These are phyloP conservation scores for Rousettus madagascariensis DNA, from an alignment of 2,797 vertebrate species.

Conservation along the genomic window DNA sequence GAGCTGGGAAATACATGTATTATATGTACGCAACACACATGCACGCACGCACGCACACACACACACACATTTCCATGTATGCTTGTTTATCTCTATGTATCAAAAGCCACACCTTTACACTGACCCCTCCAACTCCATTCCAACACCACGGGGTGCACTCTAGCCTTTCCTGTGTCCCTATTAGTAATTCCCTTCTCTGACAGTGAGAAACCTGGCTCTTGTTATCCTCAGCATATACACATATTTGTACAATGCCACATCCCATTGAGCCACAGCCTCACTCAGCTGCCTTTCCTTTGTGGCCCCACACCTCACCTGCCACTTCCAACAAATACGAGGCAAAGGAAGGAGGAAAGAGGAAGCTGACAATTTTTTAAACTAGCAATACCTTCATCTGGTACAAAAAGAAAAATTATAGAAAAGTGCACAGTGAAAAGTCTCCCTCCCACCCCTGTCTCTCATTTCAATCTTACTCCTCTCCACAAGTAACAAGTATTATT, in stretches of 20 bases:
- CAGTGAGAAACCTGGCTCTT: background rate
- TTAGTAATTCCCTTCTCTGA: background rate
- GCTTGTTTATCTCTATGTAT: background rate
- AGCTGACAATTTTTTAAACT: background rate
- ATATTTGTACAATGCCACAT: background rate
- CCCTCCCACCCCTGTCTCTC: background rate
- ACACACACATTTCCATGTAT: background rate
- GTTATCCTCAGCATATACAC: background rate
- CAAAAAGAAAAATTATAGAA: background rate
- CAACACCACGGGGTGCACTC: background rate
- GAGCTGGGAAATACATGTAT: background rate
- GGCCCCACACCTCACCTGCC: background rate
- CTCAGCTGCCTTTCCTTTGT: background rate
- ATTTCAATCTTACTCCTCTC: background rate
- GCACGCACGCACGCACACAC: no score
- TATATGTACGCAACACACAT: rapidly evolving
- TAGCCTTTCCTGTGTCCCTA: background rate
- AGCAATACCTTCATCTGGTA: background rate
- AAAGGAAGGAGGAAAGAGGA: background rate
- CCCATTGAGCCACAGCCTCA: background rate
- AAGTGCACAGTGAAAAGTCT: background rate
- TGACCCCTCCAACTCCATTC: background rate
- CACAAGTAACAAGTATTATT: background rate
- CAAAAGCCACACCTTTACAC: background rate
- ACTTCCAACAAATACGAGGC: background rate